Percentiles rank a stretch among this genome's conserved stretches.
phyloP scores from a whole-genome alignment of 2,888 invertebrate species.

The Anodontia alba region DNA sequence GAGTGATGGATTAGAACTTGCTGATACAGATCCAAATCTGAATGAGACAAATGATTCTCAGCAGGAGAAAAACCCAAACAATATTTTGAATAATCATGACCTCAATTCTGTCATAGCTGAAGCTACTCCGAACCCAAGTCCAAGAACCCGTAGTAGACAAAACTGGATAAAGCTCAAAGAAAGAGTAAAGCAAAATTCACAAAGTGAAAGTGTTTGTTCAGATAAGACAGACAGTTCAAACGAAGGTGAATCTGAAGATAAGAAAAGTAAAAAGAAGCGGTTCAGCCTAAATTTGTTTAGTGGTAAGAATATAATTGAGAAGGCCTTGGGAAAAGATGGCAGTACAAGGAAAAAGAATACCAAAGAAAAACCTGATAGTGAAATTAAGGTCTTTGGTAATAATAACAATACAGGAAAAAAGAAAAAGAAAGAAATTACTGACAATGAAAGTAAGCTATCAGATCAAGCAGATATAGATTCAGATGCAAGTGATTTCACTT shows the following conservation, averaged over 20 bases:
- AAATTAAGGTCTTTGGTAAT: neutral
- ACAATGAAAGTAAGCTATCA: too few species aligned
- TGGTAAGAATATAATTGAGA: neutral
- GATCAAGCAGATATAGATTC: neutral
- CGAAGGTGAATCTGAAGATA: slow-evolving; percentile 21
- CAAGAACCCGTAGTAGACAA: too few species aligned
- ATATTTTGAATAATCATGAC: too few species aligned
- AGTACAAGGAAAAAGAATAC: neutral
- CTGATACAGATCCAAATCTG: neutral
- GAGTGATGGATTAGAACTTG: too few species aligned
- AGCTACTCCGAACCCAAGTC: too few species aligned
- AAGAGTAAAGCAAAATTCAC: neutral
- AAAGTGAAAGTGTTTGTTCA: slow-evolving; percentile 42
- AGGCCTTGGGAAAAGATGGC: neutral
- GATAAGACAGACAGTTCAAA: slow-evolving; percentile 52
- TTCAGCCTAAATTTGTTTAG: slow-evolving; percentile 52
- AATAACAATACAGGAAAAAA: neutral
- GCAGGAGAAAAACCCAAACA: too few species aligned
- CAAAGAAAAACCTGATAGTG: neutral
- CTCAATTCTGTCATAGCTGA: too few species aligned
- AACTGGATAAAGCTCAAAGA: neutral
- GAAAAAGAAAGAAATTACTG: neutral
- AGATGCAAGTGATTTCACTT: neutral
- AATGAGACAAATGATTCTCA: neutral
- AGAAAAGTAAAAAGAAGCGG: slow-evolving; percentile 31